A percentile compares a stretch with the other conserved stretches of the same genome.
Conservation (phyloP, 2,797 vertebrate species). For the Atherinosoma microstoma region DNA sequence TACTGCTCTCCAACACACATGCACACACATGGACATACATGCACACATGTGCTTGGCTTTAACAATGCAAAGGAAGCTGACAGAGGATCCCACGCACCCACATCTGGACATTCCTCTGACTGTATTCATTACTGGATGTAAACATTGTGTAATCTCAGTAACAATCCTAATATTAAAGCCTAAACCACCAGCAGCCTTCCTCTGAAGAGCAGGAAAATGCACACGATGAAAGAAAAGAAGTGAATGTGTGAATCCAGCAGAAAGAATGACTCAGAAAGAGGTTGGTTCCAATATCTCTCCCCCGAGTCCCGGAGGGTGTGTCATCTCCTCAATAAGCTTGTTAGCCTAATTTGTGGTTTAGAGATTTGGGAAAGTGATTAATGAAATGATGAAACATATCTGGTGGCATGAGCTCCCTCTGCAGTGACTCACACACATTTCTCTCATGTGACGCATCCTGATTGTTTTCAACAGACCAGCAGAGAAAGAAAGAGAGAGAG, state of each 20-base stretch:
- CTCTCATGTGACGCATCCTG: neutral
- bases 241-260: no score
- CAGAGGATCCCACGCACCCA: constrained; percentile 22
- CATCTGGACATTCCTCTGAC: constrained; percentile 13
- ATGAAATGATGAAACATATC: constrained; percentile 50
- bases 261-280: constrained; percentile 44
- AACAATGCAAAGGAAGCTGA: constrained; percentile 15
- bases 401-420: constrained; percentile 17
- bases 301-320: constrained; percentile 36
- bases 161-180: neutral
- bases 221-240: no score
- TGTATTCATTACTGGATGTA: neutral
- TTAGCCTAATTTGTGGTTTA: constrained; percentile 53
- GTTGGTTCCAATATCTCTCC: constrained; percentile 16
- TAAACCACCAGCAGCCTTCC: neutral
- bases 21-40: constrained; percentile 37
- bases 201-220: neutral
- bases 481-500: no score
- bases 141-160: neutral
- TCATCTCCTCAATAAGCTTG: constrained; percentile 38
- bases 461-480: neutral
- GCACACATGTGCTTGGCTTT: constrained; percentile 15
- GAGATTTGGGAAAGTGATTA: constrained; percentile 62
- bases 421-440: constrained; percentile 3
- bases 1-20: constrained; percentile 8